Percentiles rank a stretch among this genome's conserved stretches.
These are phyloP conservation scores for Mayetiola destructor DNA, from an alignment of 2,888 invertebrate species.

Conservation along the genomic window DNA sequence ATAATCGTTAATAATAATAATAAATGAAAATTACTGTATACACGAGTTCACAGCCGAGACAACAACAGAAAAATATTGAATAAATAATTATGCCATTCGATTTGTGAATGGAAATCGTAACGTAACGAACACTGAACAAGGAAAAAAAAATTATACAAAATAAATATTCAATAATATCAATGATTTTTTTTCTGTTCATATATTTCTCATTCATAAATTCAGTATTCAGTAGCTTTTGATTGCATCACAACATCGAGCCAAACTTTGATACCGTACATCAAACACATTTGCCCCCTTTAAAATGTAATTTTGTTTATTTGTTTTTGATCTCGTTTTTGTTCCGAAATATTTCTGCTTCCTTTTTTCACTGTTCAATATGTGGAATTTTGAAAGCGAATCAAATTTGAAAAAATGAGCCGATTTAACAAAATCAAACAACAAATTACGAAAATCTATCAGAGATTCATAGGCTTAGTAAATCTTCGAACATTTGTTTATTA, in stretches of 20 bases:
- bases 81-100: too few relatives aligned
- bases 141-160: not conserved
- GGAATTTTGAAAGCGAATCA: too few relatives aligned
- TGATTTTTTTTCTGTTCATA: not conserved
- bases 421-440: constrained; percentile 6
- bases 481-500: not conserved
- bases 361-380: not conserved
- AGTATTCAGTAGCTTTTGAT: too few relatives aligned
- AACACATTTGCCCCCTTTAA: too few relatives aligned
- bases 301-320: constrained; percentile 2
- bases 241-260: not conserved
- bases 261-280: not conserved
- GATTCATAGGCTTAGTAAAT: not conserved
- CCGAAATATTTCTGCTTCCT: not conserved
- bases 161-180: constrained; percentile 11
- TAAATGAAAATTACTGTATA: too few relatives aligned
- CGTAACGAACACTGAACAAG: too few relatives aligned
- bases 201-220: not conserved
- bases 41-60: too few relatives aligned
- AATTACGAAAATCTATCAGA: not conserved
- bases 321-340: not conserved
- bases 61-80: too few relatives aligned
- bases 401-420: constrained; percentile 3
- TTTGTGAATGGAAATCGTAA: too few relatives aligned
- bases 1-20: too few relatives aligned